phyloP scores from a whole-genome alignment of 2,113 vertebrate genomes.

The Buteo buteo region DNA sequence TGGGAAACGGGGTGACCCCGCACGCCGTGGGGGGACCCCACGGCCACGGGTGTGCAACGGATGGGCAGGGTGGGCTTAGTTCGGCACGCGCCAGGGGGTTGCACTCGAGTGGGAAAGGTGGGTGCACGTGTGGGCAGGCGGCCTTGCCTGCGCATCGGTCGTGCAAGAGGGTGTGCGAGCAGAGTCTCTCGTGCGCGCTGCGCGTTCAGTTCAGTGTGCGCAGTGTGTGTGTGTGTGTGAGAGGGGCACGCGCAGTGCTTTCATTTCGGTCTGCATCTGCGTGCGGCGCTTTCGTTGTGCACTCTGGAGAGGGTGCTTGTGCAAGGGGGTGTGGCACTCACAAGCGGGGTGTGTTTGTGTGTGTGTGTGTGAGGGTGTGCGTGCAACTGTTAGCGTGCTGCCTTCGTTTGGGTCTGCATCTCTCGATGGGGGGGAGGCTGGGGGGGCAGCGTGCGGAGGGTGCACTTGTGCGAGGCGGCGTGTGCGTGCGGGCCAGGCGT shows the following conservation, averaged over 20 bases:
- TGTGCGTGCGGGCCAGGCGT: no score
- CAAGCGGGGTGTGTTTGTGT: no score
- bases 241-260: fast-evolving
- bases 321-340: background rate
- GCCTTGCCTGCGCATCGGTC: fast-evolving
- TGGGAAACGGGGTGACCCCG: background rate
- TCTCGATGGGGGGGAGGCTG: no score
- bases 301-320: fast-evolving
- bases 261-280: background rate
- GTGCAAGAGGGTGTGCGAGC: background rate
- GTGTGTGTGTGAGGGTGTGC: fast-evolving
- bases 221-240: no score
- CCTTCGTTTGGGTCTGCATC: background rate
- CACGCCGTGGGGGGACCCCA: fast-evolving
- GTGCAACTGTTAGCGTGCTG: fast-evolving
- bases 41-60: fast-evolving
- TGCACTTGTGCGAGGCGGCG: no score
- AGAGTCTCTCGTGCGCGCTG: fast-evolving
- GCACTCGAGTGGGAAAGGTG: background rate
- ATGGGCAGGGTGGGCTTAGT: background rate
- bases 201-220: fast-evolving
- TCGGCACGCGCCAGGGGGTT: background rate
- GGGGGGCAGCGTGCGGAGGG: no score
- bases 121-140: background rate
- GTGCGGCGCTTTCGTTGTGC: fast-evolving